Evolutionary conservation across 2,113 vertebrate genomes (phyloP).

Genomic region (Erythrocebus patas): DNA sequence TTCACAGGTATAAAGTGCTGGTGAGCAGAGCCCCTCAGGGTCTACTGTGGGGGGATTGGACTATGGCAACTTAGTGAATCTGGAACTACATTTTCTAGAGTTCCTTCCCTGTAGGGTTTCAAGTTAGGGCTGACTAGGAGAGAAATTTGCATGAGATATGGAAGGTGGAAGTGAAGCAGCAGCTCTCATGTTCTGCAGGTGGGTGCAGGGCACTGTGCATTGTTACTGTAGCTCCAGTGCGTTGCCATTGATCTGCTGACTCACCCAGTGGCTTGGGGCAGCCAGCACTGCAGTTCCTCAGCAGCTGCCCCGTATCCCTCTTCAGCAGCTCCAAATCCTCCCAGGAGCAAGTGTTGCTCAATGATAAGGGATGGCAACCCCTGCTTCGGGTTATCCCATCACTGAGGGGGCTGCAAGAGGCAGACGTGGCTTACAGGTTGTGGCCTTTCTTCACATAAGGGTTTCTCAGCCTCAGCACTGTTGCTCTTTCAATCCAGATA

Average conservation of each 20-base stretch:
- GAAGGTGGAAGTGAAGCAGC: background rate
- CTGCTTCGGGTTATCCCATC: background rate
- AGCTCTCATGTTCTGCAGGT: too few species aligned
- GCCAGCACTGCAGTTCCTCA: background rate
- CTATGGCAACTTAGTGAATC: background rate
- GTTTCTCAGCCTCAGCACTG: background rate
- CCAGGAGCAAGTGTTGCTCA: background rate
- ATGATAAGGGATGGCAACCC: background rate
- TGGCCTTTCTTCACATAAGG: background rate
- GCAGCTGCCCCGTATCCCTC: background rate
- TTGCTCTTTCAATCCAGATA: background rate
- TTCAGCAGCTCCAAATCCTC: background rate
- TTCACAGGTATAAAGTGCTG: background rate
- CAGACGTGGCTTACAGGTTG: background rate
- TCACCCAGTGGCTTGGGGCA: background rate
- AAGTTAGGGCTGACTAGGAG: background rate
- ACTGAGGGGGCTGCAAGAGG: background rate
- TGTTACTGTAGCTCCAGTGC: fast-evolving
- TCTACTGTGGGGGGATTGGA: background rate
- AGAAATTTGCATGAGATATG: too few species aligned
- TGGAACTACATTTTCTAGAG: background rate
- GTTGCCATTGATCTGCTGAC: background rate
- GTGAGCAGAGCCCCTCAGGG: background rate
- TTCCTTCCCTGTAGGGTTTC: background rate
- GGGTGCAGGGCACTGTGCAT: fast-evolving